Evolutionary conservation across 1,140 invertebrate genomes (phyloP).

Genomic region (Anoplolepis gracilipes): DNA sequence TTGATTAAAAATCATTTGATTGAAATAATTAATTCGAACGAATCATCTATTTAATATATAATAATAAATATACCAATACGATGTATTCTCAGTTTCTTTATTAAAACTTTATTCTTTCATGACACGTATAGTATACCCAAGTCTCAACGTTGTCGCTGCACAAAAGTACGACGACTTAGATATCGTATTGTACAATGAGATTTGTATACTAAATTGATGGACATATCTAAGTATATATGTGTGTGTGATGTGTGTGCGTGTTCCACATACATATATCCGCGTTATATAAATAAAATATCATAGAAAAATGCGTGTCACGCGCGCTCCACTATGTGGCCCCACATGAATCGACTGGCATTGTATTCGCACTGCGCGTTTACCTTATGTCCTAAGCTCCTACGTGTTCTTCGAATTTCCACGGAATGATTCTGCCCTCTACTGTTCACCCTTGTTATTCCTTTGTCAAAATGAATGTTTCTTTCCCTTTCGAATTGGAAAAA

Average conservation of each 20-base stretch:
- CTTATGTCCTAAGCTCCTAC: background rate
- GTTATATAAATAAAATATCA: conserved; percentile 45
- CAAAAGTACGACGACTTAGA: conserved; percentile 60
- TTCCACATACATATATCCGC: conserved; percentile 12
- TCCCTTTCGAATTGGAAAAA: background rate
- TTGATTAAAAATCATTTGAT: background rate
- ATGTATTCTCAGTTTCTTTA: conserved; percentile 9
- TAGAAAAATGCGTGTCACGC: conserved; percentile 45
- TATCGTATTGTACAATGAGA: conserved; percentile 64
- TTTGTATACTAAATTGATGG: conserved; percentile 56
- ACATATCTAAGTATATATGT: background rate
- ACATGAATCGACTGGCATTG: conserved; percentile 1
- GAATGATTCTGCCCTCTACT: background rate
- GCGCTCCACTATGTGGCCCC: conserved; percentile 2
- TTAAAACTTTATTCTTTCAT: conserved; percentile 61
- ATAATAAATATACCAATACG: no score
- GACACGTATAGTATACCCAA: conserved; percentile 54
- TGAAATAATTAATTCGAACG: no score
- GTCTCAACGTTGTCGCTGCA: conserved; percentile 41
- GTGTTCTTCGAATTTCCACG: conserved; percentile 20
- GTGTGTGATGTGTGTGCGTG: background rate
- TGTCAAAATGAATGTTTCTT: no score
- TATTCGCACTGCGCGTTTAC: background rate
- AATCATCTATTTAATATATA: no score
- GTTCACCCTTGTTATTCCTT: background rate